Conservation (phyloP, 2,113 vertebrate species). For the Aix galericulata region DNA sequence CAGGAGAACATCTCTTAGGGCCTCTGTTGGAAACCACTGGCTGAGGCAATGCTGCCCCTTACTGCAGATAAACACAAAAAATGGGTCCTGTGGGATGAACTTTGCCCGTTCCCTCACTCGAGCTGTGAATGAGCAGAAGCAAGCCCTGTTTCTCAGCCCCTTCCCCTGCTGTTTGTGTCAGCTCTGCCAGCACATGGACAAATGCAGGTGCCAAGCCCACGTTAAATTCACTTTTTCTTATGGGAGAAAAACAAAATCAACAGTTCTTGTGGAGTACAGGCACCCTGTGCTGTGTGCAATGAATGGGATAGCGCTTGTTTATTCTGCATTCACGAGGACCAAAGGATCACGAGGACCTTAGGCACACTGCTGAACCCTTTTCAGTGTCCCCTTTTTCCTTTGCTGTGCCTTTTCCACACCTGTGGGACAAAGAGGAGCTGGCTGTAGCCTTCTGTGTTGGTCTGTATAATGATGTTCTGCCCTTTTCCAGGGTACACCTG, state of each 20-base stretch:
- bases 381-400: not conserved
- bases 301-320: not conserved
- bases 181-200: accelerated
- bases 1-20: not conserved
- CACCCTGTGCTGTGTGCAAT: accelerated
- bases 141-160: not conserved
- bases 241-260: not conserved
- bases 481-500: not conserved
- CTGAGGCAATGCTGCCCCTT: not conserved
- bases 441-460: not conserved
- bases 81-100: not conserved
- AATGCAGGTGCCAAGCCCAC: too few species aligned
- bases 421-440: not conserved
- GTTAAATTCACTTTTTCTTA: not conserved
- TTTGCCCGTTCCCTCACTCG: not conserved
- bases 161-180: not conserved
- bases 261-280: not conserved
- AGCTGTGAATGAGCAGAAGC: not conserved
- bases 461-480: not conserved
- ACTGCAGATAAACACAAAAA: not conserved
- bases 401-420: accelerated
- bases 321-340: too few species aligned
- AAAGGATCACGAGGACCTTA: not conserved
- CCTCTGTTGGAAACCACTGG: not conserved
- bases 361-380: not conserved